phyloP scores from a whole-genome alignment of 2,113 vertebrate species.

The Chinchilla lanigera region DNA sequence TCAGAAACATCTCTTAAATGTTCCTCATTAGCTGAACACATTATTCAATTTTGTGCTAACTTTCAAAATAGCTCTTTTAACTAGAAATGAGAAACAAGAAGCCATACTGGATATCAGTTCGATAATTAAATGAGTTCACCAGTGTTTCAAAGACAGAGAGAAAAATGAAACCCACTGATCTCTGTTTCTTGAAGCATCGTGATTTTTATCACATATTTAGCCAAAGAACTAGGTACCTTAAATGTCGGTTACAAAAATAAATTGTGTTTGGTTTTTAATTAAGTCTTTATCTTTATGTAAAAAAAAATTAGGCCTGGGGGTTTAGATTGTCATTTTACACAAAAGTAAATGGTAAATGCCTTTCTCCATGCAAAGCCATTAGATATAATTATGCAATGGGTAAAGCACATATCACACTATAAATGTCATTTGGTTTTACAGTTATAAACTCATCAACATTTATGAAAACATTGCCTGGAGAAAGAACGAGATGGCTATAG shows the following conservation, averaged over 20 bases:
- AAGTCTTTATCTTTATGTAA: constrained; percentile 79
- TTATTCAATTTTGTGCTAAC: constrained; percentile 75
- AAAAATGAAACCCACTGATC: constrained; percentile 59
- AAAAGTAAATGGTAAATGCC: constrained; percentile 86
- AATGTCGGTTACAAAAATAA: constrained; percentile 81
- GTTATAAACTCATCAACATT: constrained; percentile 89
- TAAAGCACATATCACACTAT: constrained; percentile 84
- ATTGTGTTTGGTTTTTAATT: constrained; percentile 86
- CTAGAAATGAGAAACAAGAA: constrained; percentile 77
- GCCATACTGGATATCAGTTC: constrained; percentile 72
- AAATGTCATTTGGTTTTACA: constrained; percentile 89
- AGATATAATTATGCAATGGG: constrained; percentile 87
- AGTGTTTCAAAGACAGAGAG: constrained; percentile 69
- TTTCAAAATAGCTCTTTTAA: constrained; percentile 82
- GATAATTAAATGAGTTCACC: constrained; percentile 78
- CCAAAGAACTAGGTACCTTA: constrained; percentile 79
- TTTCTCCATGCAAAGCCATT: constrained; percentile 85
- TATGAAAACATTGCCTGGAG: constrained; percentile 88
- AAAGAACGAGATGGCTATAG: constrained; percentile 82
- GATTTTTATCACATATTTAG: constrained; percentile 76
- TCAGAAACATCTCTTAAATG: constrained; percentile 71
- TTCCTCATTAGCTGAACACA: constrained; percentile 71
- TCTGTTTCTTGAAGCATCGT: constrained; percentile 49
- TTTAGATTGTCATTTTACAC: constrained; percentile 85
- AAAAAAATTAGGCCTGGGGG: constrained; percentile 79